phyloP scores from a whole-genome alignment of 2,888 invertebrate genomes.

The Ichneumoninae sp. region DNA sequence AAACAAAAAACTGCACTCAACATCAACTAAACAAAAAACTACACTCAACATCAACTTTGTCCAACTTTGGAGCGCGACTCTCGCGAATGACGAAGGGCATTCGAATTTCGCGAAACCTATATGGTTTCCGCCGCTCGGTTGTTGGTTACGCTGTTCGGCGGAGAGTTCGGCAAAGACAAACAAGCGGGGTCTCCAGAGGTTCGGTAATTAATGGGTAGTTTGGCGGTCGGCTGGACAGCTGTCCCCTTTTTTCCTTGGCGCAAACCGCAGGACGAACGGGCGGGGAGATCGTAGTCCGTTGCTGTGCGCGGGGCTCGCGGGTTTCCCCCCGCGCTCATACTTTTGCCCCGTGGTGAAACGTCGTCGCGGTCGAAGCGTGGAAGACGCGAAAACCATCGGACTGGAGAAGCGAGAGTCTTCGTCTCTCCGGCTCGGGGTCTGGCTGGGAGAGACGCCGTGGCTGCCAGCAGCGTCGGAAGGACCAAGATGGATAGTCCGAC shows the following conservation, averaged over 20 bases:
- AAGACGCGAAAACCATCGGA: constrained; percentile 79
- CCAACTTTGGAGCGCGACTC: not conserved
- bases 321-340: constrained; percentile 26
- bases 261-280: constrained; percentile 73
- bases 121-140: constrained; percentile 23
- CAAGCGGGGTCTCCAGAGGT: constrained; percentile 76
- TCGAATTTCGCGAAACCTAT: constrained; percentile 23
- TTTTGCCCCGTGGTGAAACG: constrained; percentile 71
- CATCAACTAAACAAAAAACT: not conserved
- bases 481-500: constrained; percentile 85
- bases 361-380: constrained; percentile 75
- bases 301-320: constrained; percentile 47
- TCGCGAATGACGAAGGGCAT: constrained; percentile 8
- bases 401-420: constrained; percentile 70
- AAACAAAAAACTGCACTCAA: not conserved
- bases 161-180: constrained; percentile 74
- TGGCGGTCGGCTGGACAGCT: constrained; percentile 84
- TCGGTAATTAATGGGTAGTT: constrained; percentile 83
- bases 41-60: not conserved
- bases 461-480: constrained; percentile 83
- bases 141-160: constrained; percentile 65
- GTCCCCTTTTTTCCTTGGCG: constrained; percentile 78
- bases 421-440: constrained; percentile 31
- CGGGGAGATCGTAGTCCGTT: constrained; percentile 62
- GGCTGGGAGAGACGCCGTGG: constrained; percentile 65